Conservation (phyloP, 2,888 invertebrate species). For the Leuctra nigra region DNA sequence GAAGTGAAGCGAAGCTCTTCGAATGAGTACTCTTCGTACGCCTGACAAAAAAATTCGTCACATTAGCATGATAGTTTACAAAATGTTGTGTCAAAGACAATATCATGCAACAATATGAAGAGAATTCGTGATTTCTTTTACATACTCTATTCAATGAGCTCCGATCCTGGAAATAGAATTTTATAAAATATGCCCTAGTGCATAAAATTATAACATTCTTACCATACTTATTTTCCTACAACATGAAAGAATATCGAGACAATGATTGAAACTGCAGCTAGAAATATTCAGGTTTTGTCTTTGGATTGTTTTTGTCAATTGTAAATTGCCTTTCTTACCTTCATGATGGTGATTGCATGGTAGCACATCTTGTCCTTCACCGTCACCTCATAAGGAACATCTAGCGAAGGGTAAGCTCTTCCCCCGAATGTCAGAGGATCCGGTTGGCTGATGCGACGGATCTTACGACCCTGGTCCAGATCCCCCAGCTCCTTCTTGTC, state of each 20-base stretch:
- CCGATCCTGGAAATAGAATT: no score
- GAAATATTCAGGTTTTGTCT: background rate
- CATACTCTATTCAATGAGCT: no score
- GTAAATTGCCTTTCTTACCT: no score
- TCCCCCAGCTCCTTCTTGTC: slow-evolving; percentile 58
- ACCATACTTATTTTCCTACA: background rate
- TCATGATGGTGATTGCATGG: slow-evolving; percentile 93
- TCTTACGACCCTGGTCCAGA: slow-evolving; percentile 37
- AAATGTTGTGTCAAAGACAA: no score
- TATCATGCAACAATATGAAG: no score
- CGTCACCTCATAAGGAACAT: slow-evolving; percentile 75
- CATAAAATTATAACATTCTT: no score
- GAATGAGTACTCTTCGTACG: slow-evolving; percentile 87
- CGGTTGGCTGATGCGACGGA: slow-evolving; percentile 44
- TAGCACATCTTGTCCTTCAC: slow-evolving; percentile 87
- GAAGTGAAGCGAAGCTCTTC: slow-evolving; percentile 82
- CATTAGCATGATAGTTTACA: no score
- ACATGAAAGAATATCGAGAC: background rate
- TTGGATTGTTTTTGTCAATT: no score
- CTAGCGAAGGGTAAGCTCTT: slow-evolving; percentile 55
- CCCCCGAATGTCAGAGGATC: slow-evolving; percentile 57
- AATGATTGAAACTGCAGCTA: background rate
- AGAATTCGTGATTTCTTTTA: no score
- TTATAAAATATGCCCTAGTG: no score
- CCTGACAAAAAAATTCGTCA: slow-evolving; percentile 43